Percentiles rank a stretch among this genome's conserved stretches.
phyloP scores from a whole-genome alignment of 2,888 invertebrate species.

The Synergus itoensis region DNA sequence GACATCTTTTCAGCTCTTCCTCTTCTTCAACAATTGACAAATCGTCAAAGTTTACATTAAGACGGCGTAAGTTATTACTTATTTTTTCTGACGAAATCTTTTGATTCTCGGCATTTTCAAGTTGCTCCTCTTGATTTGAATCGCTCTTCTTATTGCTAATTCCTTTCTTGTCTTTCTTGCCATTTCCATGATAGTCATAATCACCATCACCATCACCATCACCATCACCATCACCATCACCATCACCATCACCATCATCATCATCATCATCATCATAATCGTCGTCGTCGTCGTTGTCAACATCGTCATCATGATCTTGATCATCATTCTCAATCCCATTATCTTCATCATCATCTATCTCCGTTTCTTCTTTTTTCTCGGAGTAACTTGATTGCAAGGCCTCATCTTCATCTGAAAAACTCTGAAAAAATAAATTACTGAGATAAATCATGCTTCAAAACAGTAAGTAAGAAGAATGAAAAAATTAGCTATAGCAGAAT shows the following conservation, averaged over 20 bases:
- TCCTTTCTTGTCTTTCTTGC: constrained; percentile 63
- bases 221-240: constrained; percentile 41
- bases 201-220: constrained; percentile 66
- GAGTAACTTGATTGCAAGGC: constrained; percentile 60
- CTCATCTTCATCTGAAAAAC: constrained; percentile 56
- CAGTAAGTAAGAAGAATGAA: too few relatives aligned
- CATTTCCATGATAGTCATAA: constrained; percentile 55
- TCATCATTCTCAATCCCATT: neutral
- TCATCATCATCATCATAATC: constrained; percentile 45
- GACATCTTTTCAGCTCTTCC: constrained; percentile 69
- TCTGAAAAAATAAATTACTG: constrained; percentile 49
- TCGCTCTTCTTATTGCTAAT: constrained; percentile 70
- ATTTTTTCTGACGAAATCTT: constrained; percentile 79
- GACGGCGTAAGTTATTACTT: constrained; percentile 64
- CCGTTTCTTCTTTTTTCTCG: constrained; percentile 45
- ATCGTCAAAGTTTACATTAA: constrained; percentile 82
- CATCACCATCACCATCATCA: neutral
- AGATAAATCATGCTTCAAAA: too few relatives aligned
- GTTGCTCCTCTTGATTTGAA: constrained; percentile 63
- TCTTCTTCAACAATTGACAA: constrained; percentile 89
- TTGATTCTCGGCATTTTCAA: constrained; percentile 76
- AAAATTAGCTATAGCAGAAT: too few relatives aligned
- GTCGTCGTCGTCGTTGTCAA: constrained; percentile 34
- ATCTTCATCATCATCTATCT: neutral
- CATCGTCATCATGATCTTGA: neutral